Percentiles rank a stretch among this genome's conserved stretches.
These are phyloP conservation scores for Pyrrhosoma nymphula DNA, from an alignment of 2,888 invertebrate species.

Conservation along the genomic window DNA sequence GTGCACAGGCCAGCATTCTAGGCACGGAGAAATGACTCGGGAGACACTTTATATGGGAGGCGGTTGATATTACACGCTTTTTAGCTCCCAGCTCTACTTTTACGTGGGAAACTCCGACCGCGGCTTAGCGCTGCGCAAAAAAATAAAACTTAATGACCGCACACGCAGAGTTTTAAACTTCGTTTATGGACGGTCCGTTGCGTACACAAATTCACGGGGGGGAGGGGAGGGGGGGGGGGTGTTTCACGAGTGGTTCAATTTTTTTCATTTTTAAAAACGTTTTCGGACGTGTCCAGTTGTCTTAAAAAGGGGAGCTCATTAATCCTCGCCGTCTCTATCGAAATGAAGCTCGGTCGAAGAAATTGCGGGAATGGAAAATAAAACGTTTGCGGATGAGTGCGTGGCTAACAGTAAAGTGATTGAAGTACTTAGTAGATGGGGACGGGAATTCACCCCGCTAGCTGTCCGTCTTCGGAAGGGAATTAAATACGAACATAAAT, in stretches of 20 bases:
- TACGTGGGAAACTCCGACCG: conserved; percentile 5
- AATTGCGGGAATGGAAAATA: background rate
- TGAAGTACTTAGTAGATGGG: too few species aligned
- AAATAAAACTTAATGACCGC: conserved; percentile 4
- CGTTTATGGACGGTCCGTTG: conserved; percentile 1
- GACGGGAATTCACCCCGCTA: too few species aligned
- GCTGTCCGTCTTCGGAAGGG: too few species aligned
- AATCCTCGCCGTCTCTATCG: background rate
- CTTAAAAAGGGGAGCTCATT: background rate
- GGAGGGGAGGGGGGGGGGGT: background rate
- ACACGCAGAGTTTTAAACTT: background rate
- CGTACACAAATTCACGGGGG: background rate
- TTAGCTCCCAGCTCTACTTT: conserved; percentile 17
- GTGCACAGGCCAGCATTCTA: background rate
- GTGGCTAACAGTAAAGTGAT: background rate
- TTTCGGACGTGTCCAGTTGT: background rate
- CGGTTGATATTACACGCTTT: conserved; percentile 29
- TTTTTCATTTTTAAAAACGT: background rate
- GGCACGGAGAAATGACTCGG: background rate
- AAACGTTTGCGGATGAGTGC: background rate
- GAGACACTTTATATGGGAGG: background rate
- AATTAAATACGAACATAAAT: too few species aligned
- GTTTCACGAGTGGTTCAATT: background rate
- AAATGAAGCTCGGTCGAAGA: background rate
- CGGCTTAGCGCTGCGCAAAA: background rate